A percentile compares a stretch with the other conserved stretches of the same genome.
Evolutionary conservation across 2,888 invertebrate genomes (phyloP).

Genomic region (Scotopteryx bipunctaria): DNA sequence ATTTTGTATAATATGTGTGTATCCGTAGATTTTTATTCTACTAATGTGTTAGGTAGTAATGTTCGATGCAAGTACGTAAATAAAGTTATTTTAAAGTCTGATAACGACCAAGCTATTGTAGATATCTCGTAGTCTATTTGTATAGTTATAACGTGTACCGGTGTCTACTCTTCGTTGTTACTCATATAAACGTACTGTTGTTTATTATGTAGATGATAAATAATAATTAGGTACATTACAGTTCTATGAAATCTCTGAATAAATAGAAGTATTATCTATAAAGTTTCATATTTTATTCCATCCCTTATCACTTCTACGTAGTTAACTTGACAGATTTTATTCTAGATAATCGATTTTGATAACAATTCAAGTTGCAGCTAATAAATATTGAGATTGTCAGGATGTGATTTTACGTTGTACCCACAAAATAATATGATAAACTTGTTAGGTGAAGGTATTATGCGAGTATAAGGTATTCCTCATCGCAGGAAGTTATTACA

Average conservation of each 20-base stretch:
- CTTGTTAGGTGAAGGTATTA: too few relatives aligned
- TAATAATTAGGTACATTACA: constrained; percentile 58
- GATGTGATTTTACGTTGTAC: too few relatives aligned
- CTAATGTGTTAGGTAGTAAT: constrained; percentile 52
- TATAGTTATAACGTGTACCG: constrained; percentile 63
- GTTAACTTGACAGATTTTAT: too few relatives aligned
- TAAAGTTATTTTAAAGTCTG: constrained; percentile 71
- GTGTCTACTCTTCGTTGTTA: constrained; percentile 69
- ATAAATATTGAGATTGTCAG: too few relatives aligned
- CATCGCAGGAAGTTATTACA: too few relatives aligned
- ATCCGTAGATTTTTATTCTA: constrained; percentile 40
- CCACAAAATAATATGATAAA: too few relatives aligned
- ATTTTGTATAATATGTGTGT: constrained; percentile 42
- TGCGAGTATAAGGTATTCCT: too few relatives aligned
- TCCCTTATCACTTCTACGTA: too few relatives aligned
- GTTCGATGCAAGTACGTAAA: constrained; percentile 53
- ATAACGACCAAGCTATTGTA: constrained; percentile 80
- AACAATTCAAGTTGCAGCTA: too few relatives aligned
- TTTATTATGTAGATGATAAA: constrained; percentile 70
- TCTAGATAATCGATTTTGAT: too few relatives aligned
- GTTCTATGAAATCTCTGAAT: constrained; percentile 68
- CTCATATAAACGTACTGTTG: constrained; percentile 70
- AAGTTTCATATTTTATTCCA: constrained; percentile 49
- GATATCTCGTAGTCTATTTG: constrained; percentile 67
- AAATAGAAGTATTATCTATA: constrained; percentile 68